Conservation (phyloP, 2,113 vertebrate genomes). For the Vicugna pacos region DNA sequence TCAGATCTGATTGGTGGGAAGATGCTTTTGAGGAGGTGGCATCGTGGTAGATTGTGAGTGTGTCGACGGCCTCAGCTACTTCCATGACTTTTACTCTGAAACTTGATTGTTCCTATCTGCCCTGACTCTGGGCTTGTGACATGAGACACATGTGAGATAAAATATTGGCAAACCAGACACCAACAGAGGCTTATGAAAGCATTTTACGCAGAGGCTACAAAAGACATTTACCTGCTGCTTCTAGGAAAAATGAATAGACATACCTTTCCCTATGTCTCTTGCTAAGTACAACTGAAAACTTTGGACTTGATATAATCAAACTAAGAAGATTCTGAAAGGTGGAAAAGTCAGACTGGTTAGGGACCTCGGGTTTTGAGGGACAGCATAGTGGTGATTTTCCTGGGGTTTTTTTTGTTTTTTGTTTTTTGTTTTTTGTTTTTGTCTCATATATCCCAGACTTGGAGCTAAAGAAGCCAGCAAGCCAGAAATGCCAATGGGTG, state of each 20-base stretch:
- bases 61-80: fast-evolving
- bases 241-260: background rate
- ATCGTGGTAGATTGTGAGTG: fast-evolving
- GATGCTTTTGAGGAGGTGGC: background rate
- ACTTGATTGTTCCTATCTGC: background rate
- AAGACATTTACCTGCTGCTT: background rate
- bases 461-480: background rate
- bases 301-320: background rate
- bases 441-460: background rate
- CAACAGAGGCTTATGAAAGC: background rate
- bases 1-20: background rate
- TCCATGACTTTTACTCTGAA: background rate
- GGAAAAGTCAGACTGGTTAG: background rate
- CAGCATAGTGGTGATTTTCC: background rate
- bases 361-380: background rate
- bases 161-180: background rate
- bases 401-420: background rate
- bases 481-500: background rate
- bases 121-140: background rate
- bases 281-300: background rate
- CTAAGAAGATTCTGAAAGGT: background rate
- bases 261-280: background rate
- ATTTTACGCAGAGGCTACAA: background rate
- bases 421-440: background rate
- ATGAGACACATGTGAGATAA: background rate